Base-by-base conservation (phyloP, 2,888 invertebrate genomes). In the Ectobius pallidus region DNA sequence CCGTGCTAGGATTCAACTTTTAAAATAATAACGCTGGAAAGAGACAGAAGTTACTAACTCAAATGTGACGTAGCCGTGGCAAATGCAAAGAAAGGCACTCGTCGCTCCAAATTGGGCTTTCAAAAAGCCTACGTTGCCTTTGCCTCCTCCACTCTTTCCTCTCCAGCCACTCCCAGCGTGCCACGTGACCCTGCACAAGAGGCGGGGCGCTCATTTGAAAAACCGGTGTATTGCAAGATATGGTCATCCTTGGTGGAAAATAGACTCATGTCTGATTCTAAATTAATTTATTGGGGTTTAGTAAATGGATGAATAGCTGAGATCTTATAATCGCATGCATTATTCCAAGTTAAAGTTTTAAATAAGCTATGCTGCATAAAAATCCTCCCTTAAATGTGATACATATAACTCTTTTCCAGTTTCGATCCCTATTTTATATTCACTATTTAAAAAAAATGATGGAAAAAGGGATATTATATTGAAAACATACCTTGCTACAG, bases 151-250 rank as follows among this genome's bases (percentile, higher is more conserved):
- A 58, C 58, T 58, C 27, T 58, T 11, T 46, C 27, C 27, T 27
- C 44, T 27, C 27, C 11, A 25, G 46, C 44, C 65, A 44, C 44
- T 46, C 46, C 65, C 65, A 44, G 46, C 27, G 27, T 4, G 39
- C 46, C 65, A 65, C 65, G 65, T 65, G 65, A 46, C 65, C 44
- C 44, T 16, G 58, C 27, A 27, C n/a, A 30, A 58, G 65, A 30
- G 65, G 65, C 65, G 65, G 65, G 65, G 65, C 65, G 65, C 65
- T 44, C 65, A 65, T 65, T 65, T 65, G 65, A 46, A 65, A 65
- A 65, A 65, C 65, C 65, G 65, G 65, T 65, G 46, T 65, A 65
- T n/a, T 46, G 65, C 58, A 58, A 58, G 58, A 58, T 58, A 30
- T 32, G 58, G 22, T 58, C 32, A 30, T 1, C n/a, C n/a, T 58